A percentile compares a stretch with the other conserved stretches of the same genome.
Conservation (phyloP, 1,140 invertebrate genomes). For the Leptinotarsa texana region DNA sequence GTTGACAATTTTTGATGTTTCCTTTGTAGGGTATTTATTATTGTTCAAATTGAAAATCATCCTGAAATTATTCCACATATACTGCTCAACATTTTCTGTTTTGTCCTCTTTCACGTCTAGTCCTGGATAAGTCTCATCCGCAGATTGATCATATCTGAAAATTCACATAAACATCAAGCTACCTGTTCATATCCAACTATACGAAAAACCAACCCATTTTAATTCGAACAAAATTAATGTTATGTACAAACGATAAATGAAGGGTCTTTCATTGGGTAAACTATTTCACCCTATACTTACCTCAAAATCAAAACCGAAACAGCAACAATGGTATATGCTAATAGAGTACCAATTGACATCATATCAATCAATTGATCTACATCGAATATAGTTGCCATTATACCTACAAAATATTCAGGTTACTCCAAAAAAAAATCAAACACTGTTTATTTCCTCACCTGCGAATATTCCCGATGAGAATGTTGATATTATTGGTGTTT, state of each 20-base stretch:
- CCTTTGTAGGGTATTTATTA: slow-evolving; percentile 43
- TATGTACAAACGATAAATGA: too few relatives aligned
- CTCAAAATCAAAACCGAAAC: slow-evolving; percentile 77
- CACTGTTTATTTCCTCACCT: slow-evolving; percentile 56
- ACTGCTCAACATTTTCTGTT: slow-evolving; percentile 5
- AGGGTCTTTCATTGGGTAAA: too few relatives aligned
- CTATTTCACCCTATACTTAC: slow-evolving; percentile 49
- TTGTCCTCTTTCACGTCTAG: slow-evolving; percentile 14
- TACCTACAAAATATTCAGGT: slow-evolving; percentile 53
- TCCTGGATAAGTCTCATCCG: slow-evolving; percentile 20
- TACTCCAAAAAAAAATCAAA: too few relatives aligned
- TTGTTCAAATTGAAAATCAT: slow-evolving; percentile 47
- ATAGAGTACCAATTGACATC: slow-evolving; percentile 86
- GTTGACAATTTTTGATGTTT: slow-evolving; percentile 39
- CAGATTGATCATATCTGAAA: slow-evolving; percentile 34
- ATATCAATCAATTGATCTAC: slow-evolving; percentile 78
- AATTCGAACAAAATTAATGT: too few relatives aligned
- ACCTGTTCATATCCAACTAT: not conserved
- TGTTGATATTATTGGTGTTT: slow-evolving; percentile 83
- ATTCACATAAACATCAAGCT: not conserved
- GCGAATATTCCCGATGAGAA: slow-evolving; percentile 77
- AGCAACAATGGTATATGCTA: slow-evolving; percentile 84
- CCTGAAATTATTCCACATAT: slow-evolving; percentile 33
- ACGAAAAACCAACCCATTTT: too few relatives aligned
- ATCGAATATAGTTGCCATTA: slow-evolving; percentile 78